These are phyloP conservation scores for Campaea margaritaria DNA, from an alignment of 2,888 invertebrate species.

Conservation along the genomic window DNA sequence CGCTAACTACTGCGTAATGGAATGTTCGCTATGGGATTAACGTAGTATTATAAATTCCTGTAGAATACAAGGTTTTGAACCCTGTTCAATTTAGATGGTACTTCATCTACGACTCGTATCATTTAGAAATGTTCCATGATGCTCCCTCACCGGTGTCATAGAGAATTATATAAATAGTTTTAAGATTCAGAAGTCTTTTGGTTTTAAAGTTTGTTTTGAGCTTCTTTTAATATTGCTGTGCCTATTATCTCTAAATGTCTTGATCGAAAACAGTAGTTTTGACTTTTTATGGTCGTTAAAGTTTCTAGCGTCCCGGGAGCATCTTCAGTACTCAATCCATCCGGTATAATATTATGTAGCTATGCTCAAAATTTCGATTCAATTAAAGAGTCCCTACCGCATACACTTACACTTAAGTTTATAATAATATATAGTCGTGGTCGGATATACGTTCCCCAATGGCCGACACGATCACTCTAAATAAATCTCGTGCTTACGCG, in stretches of 20 bases:
- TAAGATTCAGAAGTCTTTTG: too few species aligned
- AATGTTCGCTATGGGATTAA: constrained; percentile 60
- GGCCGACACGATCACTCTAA: constrained; percentile 61
- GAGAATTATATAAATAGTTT: background rate
- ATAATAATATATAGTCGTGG: constrained; percentile 72
- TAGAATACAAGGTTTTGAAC: constrained; percentile 69
- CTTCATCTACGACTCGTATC: constrained; percentile 42
- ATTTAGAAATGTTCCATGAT: background rate
- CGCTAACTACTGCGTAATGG: constrained; percentile 38
- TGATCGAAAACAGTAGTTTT: too few species aligned
- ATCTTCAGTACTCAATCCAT: constrained; percentile 50
- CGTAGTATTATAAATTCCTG: constrained; percentile 68
- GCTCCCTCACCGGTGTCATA: background rate
- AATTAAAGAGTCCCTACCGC: constrained; percentile 39
- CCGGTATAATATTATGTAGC: constrained; percentile 55
- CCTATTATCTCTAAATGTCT: too few species aligned
- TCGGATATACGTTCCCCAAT: constrained; percentile 69
- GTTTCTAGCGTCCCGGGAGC: background rate
- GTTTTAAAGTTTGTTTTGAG: too few species aligned
- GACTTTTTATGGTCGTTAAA: background rate
- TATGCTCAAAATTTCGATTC: constrained; percentile 57
- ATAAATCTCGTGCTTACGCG: constrained; percentile 60
- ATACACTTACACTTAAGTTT: constrained; percentile 63
- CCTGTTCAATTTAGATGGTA: constrained; percentile 65
- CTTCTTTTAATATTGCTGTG: too few species aligned